Percentiles rank a stretch among this genome's conserved stretches.
Evolutionary conservation across 1,140 invertebrate species (phyloP).

Genomic region (Parapsyche elsis): DNA sequence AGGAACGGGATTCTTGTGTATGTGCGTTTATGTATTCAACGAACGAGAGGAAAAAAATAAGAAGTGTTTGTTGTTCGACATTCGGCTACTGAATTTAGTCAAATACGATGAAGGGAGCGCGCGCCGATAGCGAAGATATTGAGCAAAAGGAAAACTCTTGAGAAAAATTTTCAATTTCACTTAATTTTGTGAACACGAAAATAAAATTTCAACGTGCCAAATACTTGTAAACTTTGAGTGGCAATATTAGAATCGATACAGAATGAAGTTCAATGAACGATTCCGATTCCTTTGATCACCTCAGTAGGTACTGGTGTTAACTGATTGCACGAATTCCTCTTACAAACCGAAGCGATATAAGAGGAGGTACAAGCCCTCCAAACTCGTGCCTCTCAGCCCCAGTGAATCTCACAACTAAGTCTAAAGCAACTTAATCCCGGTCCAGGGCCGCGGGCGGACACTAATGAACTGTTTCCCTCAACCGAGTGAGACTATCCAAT

Average conservation of each 20-base stretch:
- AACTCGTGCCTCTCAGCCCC: background rate
- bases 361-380: background rate
- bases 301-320: constrained; percentile 14
- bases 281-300: background rate
- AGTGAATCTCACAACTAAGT: constrained; percentile 12
- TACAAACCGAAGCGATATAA: constrained; percentile 14
- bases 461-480: constrained; percentile 39
- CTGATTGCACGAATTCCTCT: constrained; percentile 39
- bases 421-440: constrained; percentile 42
- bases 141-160: background rate
- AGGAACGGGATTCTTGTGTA: background rate
- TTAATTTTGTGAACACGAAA: too few species aligned
- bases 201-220: too few species aligned
- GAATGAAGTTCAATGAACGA: background rate
- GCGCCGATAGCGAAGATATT: background rate
- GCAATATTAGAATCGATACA: background rate
- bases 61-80: background rate
- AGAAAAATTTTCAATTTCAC: too few species aligned
- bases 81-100: constrained; percentile 16
- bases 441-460: constrained; percentile 29
- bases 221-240: too few species aligned
- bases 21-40: background rate
- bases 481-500: background rate
- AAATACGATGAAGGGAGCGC: background rate
- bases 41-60: background rate